These are phyloP conservation scores for Ecdyonurus torrentis DNA, from an alignment of 2,888 invertebrate species.

Conservation along the genomic window DNA sequence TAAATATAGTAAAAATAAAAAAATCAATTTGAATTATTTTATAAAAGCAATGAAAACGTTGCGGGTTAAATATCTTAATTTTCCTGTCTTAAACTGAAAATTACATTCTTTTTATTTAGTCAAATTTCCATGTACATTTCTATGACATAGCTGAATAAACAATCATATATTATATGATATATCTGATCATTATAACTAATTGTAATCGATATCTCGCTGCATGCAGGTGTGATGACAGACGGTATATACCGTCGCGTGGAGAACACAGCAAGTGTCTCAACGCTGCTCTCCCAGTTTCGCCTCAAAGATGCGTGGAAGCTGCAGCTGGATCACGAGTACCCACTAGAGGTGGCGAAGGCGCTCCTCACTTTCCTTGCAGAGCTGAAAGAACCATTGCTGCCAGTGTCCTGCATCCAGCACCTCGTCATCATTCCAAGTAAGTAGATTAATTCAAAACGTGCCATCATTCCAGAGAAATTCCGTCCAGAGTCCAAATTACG, in stretches of 20 bases:
- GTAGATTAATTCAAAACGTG: not conserved
- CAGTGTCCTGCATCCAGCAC: not conserved
- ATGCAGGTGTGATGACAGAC: not conserved
- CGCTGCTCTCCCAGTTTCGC: not conserved
- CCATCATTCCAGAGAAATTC: too few species aligned
- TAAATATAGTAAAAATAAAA: too few species aligned
- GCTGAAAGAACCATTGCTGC: not conserved
- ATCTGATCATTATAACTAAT: too few species aligned
- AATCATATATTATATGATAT: too few species aligned
- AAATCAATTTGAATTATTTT: too few species aligned
- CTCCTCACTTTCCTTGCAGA: not conserved
- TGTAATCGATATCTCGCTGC: not conserved
- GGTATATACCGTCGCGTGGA: not conserved
- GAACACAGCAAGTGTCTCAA: not conserved
- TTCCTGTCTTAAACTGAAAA: too few species aligned
- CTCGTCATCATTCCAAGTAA: not conserved
- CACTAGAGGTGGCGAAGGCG: not conserved
- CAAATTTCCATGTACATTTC: too few species aligned
- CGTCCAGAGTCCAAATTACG: too few species aligned
- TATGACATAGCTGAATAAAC: too few species aligned
- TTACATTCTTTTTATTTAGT: too few species aligned
- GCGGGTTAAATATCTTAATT: too few species aligned
- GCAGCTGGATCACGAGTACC: not conserved
- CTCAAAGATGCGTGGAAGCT: not conserved
- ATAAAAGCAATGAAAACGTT: too few species aligned